phyloP scores from a whole-genome alignment of 1,140 invertebrate species.

The Megathymus violae region DNA sequence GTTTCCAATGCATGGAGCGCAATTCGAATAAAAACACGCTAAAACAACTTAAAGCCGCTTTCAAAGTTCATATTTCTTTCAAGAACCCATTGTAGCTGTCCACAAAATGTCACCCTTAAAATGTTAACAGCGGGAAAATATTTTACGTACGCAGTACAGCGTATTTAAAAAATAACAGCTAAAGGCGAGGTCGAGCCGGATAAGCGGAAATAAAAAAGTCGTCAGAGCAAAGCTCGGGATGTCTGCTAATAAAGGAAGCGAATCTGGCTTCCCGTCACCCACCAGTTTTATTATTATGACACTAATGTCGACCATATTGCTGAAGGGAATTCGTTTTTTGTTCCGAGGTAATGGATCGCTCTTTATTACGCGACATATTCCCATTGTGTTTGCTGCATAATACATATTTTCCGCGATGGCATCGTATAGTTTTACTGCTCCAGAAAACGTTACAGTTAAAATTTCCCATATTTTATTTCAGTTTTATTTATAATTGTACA shows the following conservation, averaged over 20 bases:
- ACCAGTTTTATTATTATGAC: constrained; percentile 62
- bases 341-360: constrained; percentile 8
- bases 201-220: constrained; percentile 69
- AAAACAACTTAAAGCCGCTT: constrained; percentile 12
- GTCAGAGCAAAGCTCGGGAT: constrained; percentile 45
- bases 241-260: constrained; percentile 31
- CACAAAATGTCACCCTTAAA: constrained; percentile 16
- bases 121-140: constrained; percentile 42
- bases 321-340: constrained; percentile 45
- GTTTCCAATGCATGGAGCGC: not conserved
- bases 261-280: constrained; percentile 37
- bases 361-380: constrained; percentile 25
- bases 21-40: not conserved
- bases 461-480: too few relatives aligned
- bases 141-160: constrained; percentile 43
- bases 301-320: constrained; percentile 53
- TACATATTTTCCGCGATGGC: not conserved
- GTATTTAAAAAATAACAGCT: constrained; percentile 55
- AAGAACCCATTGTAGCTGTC: constrained; percentile 10
- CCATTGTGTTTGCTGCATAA: not conserved
- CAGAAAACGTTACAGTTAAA: not conserved
- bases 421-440: not conserved
- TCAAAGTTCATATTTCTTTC: constrained; percentile 27
- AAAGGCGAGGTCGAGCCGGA: constrained; percentile 36
- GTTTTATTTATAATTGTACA: too few relatives aligned